Evolutionary conservation across 2,888 invertebrate genomes (phyloP).

Genomic region (Drosophila nr. medialis): DNA sequence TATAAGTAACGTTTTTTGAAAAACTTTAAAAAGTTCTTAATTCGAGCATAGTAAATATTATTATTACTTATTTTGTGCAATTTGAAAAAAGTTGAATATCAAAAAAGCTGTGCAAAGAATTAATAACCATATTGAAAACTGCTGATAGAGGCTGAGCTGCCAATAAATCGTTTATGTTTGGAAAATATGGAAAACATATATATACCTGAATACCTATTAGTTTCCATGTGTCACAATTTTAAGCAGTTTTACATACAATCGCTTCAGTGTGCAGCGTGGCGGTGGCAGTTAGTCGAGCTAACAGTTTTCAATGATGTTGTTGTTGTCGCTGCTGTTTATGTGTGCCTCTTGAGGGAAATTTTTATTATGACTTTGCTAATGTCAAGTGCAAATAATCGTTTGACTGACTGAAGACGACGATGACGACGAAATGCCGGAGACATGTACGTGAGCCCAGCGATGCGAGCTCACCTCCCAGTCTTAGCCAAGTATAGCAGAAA

Average conservation of each 20-base stretch:
- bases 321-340: constrained; percentile 33
- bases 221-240: neutral
- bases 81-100: neutral
- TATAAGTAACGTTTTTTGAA: neutral
- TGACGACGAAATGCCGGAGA: constrained; percentile 1
- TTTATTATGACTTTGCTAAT: constrained; percentile 80
- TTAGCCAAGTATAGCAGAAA: constrained; percentile 26
- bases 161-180: neutral
- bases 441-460: constrained; percentile 51
- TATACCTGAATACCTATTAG: neutral
- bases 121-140: neutral
- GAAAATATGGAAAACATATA: neutral
- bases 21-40: neutral
- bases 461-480: constrained; percentile 36
- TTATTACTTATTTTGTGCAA: neutral
- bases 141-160: neutral
- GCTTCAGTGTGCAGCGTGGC: constrained; percentile 42
- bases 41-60: neutral
- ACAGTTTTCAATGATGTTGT: constrained; percentile 29
- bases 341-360: constrained; percentile 71
- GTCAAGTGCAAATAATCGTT: constrained; percentile 81
- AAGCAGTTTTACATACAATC: constrained; percentile 13
- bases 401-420: constrained; percentile 50
- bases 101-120: neutral
- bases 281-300: constrained; percentile 28